Base-by-base conservation (phyloP, 2,113 vertebrate genomes). In the Isurus oxyrinchus region DNA sequence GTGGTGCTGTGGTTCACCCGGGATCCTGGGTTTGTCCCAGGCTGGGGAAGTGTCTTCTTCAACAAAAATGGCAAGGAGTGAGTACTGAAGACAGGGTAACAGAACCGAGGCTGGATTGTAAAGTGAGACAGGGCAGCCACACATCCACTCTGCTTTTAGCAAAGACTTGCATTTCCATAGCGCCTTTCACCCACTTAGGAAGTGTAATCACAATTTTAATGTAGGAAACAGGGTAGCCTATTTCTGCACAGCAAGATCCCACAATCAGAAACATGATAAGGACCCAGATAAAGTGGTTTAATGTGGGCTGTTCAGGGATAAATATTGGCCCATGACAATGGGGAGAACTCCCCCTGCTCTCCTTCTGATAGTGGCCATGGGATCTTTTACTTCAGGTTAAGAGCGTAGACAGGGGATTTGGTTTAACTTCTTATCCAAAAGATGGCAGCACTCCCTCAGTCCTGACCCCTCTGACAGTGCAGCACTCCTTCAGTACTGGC, bases 1-100 rank as follows among this genome's bases (percentile, higher is more conserved):
- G 98, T 99, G 31, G 0, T 98, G 11, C 97, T 99, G 55, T 99
- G 99, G 99, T 99, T 99, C 97, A 99, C 98, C 3, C 97, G 99
- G 96, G 98, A 99, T 0, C 99, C 99, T 0, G 99, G 99, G 0
- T 99, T 99, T 97, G 98, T 99, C 55, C 96, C 96, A 0, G 99
- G 99, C 35, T 99, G 99, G 99, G 98, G 98, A 35, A 97, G 97
- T 0, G 90, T 97, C 91, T 97, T 98, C 94, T 99, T 99, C 96
- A 97, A 98, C 57, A 23, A 44, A 1, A 96, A 0, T 8, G 96
- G 0, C 14, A 66, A 27, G 96, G 96, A 96, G 99, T 99, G 96
- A 98, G 98, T 97, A 0, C 1, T 21, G 81, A 44, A 84, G 40
- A 44, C 40, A 21, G 19, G 16, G n/a, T 5, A 44, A 44, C 16